A percentile compares a stretch with the other conserved stretches of the same genome.
These are phyloP conservation scores for Apus apus DNA, from an alignment of 2,113 vertebrate genomes.

Conservation along the genomic window DNA sequence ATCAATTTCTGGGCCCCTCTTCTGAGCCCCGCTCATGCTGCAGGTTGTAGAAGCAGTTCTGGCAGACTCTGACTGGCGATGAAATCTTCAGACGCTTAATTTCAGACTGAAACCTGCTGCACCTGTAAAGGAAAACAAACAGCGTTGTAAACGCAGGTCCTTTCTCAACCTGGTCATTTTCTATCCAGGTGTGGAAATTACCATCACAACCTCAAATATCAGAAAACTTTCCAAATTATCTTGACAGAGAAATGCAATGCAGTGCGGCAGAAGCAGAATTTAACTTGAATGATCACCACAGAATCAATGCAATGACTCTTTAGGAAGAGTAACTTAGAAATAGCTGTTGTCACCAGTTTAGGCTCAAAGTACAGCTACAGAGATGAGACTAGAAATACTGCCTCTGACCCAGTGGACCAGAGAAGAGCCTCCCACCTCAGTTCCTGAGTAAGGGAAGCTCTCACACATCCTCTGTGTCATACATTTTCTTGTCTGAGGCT, in stretches of 20 bases:
- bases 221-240: not conserved
- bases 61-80: conserved; percentile 95
- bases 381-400: not conserved
- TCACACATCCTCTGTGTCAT: not conserved
- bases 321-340: not conserved
- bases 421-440: not conserved
- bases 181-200: not conserved
- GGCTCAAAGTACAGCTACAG: not conserved
- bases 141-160: not conserved
- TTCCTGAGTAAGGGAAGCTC: not conserved
- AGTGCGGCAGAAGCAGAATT: not conserved
- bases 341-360: not conserved
- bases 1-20: conserved; percentile 86
- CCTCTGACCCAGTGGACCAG: not conserved
- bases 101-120: conserved; percentile 98
- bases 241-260: not conserved
- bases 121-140: conserved; percentile 75
- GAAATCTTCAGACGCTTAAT: conserved; percentile 98
- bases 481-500: not conserved
- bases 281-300: not conserved
- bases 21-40: conserved; percentile 90
- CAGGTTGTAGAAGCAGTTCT: conserved; percentile 98
- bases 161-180: not conserved
- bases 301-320: not conserved
- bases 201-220: not conserved